Evolutionary conservation across 1,140 invertebrate species (phyloP), one percentile per base, ranked within the genome.

Genomic region (Helicoverpa zea): DNA sequence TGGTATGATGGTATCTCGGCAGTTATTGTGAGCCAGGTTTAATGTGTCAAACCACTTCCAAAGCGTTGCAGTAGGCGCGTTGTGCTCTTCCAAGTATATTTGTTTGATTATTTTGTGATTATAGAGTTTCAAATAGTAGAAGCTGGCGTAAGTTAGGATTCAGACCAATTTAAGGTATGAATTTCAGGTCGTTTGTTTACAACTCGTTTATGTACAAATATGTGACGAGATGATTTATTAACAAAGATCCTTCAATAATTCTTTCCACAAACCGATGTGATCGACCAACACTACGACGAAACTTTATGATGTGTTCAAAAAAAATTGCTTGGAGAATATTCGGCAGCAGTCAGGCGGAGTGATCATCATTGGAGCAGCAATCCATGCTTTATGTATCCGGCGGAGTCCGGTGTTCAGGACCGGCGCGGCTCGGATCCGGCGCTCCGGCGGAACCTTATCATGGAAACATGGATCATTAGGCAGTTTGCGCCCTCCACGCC

Each of bases 391-490:
- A 12, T 23, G 29, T 30, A 12, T 29, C 23, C 23, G 29, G 2
- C 11, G 3, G 56, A 29, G 29, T 30, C 58, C 58, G 3, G 18
- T 29, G 58, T 30, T 23, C 23, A 61, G 14, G 13, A 61, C 12
- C 58, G 23, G 58, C 29, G 2, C 58, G 58, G 23, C 12, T 30
- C 58, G 12, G 58, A 61, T 61, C 58, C 58, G 58, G 58, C 29
- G 23, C 23, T 30, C 23, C 29, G 58, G 23, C 58, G 58, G 23
- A 18, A 61, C 3, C 23, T 12, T 30, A 61, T 61, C 58, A 61
- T 23, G 58, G 58, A 61, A 61, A 2, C 58, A 30, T 29, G 58
- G 58, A 13, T 61, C 58, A 61, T 61, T 61, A 61, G 58, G 23
- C 58, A 13, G 18, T 13, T 30, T 59, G 13, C 58, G 13, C 12